Evolutionary conservation across 1,140 invertebrate species (phyloP).

Genomic region (Ridgeia piscesae): DNA sequence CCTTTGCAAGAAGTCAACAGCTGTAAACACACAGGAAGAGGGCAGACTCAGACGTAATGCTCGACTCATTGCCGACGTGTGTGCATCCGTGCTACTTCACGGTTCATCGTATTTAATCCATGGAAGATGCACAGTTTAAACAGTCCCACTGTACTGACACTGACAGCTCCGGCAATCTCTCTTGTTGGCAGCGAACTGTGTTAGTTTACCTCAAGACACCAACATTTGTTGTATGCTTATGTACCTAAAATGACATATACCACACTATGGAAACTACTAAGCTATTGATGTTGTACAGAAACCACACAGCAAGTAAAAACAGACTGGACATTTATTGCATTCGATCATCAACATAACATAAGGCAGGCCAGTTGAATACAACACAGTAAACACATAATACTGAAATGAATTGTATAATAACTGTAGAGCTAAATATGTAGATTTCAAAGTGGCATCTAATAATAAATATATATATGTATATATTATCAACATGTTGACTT

Average conservation of each 20-base stretch:
- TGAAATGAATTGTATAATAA: no score
- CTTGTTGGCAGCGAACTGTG: background rate
- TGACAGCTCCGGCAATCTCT: background rate
- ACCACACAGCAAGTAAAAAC: no score
- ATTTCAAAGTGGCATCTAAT: no score
- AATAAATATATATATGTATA: no score
- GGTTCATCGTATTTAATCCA: background rate
- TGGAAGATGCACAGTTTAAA: background rate
- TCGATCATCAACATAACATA: no score
- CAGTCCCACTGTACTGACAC: background rate
- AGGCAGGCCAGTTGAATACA: no score
- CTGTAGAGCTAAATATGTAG: no score
- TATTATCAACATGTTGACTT: no score
- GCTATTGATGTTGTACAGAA: no score
- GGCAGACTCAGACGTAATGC: background rate
- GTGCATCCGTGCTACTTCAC: background rate
- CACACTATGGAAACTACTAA: background rate
- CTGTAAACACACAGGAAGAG: slow-evolving; percentile 4
- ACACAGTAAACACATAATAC: no score
- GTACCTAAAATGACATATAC: background rate
- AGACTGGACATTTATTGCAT: no score
- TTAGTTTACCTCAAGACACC: background rate
- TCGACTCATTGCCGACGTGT: background rate
- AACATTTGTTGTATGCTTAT: background rate
- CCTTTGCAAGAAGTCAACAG: background rate